Evolutionary conservation across 1,140 invertebrate genomes (phyloP).

Genomic region (Arctopsyche grandis): DNA sequence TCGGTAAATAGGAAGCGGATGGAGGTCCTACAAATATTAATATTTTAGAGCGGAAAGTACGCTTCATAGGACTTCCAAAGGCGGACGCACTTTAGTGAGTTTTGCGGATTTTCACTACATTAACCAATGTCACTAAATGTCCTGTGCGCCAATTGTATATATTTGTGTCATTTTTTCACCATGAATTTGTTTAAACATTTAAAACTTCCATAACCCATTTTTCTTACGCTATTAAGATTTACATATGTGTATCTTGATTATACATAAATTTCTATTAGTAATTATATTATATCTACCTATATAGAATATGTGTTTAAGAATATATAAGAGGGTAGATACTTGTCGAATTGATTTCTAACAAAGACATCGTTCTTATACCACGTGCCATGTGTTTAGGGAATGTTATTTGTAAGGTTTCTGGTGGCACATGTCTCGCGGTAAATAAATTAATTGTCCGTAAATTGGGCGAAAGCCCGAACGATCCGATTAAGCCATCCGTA

Average conservation of each 20-base stretch:
- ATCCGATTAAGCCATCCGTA: constrained; percentile 34
- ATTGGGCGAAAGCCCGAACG: constrained; percentile 30
- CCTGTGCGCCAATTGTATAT: background rate
- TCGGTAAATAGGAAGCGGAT: constrained; percentile 46
- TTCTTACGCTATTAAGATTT: no score
- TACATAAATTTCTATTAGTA: no score
- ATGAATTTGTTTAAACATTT: no score
- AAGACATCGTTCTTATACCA: background rate
- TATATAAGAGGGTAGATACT: no score
- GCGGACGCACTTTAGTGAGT: constrained; percentile 11
- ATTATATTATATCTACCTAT: no score
- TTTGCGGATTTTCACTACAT: constrained; percentile 51
- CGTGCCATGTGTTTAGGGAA: constrained; percentile 16
- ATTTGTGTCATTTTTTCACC: no score
- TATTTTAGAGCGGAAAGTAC: constrained; percentile 46
- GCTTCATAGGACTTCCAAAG: constrained; percentile 33
- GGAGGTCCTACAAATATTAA: constrained; percentile 51
- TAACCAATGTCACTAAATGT: constrained; percentile 39
- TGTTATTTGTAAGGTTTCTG: constrained; percentile 36
- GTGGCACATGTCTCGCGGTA: constrained; percentile 40
- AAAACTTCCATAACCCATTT: no score
- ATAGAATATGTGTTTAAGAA: no score
- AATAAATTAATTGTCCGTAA: constrained; percentile 46
- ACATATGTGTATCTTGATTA: no score
- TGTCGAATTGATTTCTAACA: no score